Percentiles rank a stretch among this genome's conserved stretches.
Evolutionary conservation across 2,797 vertebrate species (phyloP).

Genomic region (Arnoldichthys spilopterus): DNA sequence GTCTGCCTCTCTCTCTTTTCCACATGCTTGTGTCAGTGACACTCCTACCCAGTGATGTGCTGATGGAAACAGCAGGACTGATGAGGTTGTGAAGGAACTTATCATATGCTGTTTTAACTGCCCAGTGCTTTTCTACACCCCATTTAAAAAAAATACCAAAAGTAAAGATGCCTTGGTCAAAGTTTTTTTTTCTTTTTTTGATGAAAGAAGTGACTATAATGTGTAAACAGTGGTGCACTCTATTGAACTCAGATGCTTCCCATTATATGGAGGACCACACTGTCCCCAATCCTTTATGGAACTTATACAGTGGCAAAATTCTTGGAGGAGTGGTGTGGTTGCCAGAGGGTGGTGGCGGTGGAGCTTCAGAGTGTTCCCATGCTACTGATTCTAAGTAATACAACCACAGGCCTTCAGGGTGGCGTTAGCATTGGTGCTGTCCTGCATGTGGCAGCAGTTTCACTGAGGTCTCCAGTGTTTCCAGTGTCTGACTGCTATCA

Average conservation of each 20-base stretch:
- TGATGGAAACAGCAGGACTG: neutral
- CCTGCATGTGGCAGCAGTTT: slow-evolving; percentile 22
- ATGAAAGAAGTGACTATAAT: neutral
- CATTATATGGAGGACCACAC: no score
- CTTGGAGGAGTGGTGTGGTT: slow-evolving; percentile 8
- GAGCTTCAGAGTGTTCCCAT: slow-evolving; percentile 22
- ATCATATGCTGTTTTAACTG: neutral
- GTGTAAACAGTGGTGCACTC: neutral
- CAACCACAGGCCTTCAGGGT: slow-evolving; percentile 42
- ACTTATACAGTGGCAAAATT: neutral
- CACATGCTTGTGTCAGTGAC: neutral
- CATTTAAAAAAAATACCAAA: neutral
- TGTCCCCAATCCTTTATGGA: neutral
- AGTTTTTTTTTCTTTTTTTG: neutral
- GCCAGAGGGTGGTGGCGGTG: slow-evolving; percentile 26
- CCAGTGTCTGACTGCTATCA: neutral
- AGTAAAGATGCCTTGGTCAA: neutral
- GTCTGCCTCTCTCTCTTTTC: neutral
- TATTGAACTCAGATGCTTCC: neutral
- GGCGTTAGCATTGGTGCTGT: slow-evolving; percentile 22
- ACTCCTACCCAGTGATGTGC: neutral
- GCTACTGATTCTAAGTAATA: slow-evolving; percentile 15
- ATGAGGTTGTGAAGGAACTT: neutral
- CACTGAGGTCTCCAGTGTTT: neutral
- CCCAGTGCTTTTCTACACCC: no score